Base-by-base conservation (phyloP, 2,113 vertebrate genomes). In the Tetraodon nigroviridis region DNA sequence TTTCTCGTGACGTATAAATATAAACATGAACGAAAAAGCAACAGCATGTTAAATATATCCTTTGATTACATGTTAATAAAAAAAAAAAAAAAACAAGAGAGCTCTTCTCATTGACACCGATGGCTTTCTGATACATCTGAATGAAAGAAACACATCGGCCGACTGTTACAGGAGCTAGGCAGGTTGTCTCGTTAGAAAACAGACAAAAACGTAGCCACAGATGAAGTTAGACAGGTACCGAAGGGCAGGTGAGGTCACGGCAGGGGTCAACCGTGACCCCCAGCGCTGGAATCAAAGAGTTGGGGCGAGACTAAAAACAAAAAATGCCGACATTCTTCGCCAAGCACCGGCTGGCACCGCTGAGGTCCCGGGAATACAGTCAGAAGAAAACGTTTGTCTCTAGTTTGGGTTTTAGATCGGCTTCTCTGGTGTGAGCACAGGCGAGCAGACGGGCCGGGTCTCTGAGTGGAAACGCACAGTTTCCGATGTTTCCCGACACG, bases 131-230 rank as follows among this genome's bases (percentile, higher is more conserved):
- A 66, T 64, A 27, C 53, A 56, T 81, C 59, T 58, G 64, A 32
- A 10, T 11, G 32, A 37, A 37, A 37, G 32, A 90, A 84, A 71
- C 60, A 67, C 44, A 55, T 20, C 62, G 63, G 48, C 68, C 51
- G 37, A 64, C 55, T 61, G 58, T 71, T 75, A 61, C 17, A 81
- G 87, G 88, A 92, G 90, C 90, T 92, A 91, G 90, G 86, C 90
- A 92, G 87, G 87, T 90, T 92, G 90, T 93, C 90, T 89, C 90
- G 89, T 90, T 92, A 92, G 90, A 92, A 92, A 93, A 92, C 82
- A 90, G 87, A n/a, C n/a, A n/a, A n/a, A n/a, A 86, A 90, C 88
- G 76, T 87, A 87, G 81, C 86, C 91, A 88, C 88, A 79, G 80
- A 91, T 91, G 85, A 12, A 85, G 77, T 64, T 81, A 82, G 86